Base-by-base conservation (phyloP, 2,888 invertebrate species). In the Nematopogon swammerdamellus region DNA sequence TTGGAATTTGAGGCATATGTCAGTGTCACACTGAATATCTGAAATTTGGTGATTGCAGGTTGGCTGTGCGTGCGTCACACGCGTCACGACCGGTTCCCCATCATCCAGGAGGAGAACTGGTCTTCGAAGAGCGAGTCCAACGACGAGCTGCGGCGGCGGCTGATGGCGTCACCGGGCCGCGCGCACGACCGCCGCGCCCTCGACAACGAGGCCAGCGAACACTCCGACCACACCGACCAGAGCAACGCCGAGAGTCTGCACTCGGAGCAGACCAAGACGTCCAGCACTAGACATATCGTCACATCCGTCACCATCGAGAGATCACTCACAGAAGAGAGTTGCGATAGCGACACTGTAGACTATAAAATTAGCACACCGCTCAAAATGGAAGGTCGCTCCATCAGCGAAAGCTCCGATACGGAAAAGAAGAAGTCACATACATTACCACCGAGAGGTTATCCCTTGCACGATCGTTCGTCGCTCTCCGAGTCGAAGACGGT, bases 21-120 rank as follows among this genome's bases (percentile, higher is more conserved):
- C n/a, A n/a, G n/a, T n/a, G n/a, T n/a, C n/a, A n/a, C n/a, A n/a
- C n/a, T n/a, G n/a, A n/a, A n/a, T n/a, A n/a, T n/a, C n/a, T n/a
- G n/a, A n/a, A n/a, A n/a, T n/a, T n/a, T n/a, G n/a, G n/a, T n/a
- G n/a, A n/a, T 25, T 54, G 8, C 54, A 83, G 89, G 88, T 59
- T 91, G 90, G 90, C 68, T 87, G 51, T 86, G 89, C 59, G 87
- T 91, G 4, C 79, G 90, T 50, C 91, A 91, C 59, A 87, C 89
- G 54, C 81, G 91, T 46, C 85, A 88, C 63, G 88, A 91, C 54
- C 82, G 83, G 58, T 91, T 90, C 83, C 91, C 91, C 0, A 82
- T 91, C 42, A 84, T 89, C 56, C 84, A 86, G 53, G 87, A 88
- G 50, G 84, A 87, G 62, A 77, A 82, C 51, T 84, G 82, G 72